phyloP scores from a whole-genome alignment of 2,113 vertebrate species.

The Pitta sordida region DNA sequence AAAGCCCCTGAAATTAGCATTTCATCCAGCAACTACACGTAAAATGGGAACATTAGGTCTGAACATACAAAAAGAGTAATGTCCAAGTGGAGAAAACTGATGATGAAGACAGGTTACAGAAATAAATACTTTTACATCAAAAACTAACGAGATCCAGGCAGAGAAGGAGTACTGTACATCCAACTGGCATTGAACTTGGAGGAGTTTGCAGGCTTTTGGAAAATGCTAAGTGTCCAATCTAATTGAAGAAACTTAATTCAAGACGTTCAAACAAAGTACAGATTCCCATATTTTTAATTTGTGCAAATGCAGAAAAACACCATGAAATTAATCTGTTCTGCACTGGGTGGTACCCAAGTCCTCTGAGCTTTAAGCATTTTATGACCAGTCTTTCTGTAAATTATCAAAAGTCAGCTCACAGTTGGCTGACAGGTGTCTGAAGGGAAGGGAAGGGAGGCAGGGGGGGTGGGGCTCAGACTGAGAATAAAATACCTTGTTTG shows the following conservation, averaged over 20 bases:
- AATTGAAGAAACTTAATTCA: conserved; percentile 42
- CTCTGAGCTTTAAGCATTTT: conserved; percentile 44
- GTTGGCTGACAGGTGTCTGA: conserved; percentile 59
- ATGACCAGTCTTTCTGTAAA: conserved; percentile 36
- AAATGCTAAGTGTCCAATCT: background rate
- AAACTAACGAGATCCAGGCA: background rate
- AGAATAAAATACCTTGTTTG: background rate
- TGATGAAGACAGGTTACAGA: background rate
- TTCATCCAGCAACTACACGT: background rate
- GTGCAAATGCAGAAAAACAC: conserved; percentile 65
- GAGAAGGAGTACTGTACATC: background rate
- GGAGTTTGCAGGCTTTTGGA: background rate
- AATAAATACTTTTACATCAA: background rate
- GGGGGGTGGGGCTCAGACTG: background rate
- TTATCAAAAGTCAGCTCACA: conserved; percentile 42
- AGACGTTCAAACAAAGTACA: conserved; percentile 28
- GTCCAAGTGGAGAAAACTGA: background rate
- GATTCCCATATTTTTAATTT: conserved; percentile 59
- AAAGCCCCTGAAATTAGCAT: background rate
- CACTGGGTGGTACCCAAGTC: conserved; percentile 56
- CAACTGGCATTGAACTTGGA: background rate
- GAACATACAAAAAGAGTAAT: background rate
- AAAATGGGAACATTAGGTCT: rapidly evolving
- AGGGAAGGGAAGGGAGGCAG: background rate
- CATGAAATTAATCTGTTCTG: conserved; percentile 72